phyloP scores from a whole-genome alignment of 2,113 vertebrate genomes.

The Albula glossodonta region DNA sequence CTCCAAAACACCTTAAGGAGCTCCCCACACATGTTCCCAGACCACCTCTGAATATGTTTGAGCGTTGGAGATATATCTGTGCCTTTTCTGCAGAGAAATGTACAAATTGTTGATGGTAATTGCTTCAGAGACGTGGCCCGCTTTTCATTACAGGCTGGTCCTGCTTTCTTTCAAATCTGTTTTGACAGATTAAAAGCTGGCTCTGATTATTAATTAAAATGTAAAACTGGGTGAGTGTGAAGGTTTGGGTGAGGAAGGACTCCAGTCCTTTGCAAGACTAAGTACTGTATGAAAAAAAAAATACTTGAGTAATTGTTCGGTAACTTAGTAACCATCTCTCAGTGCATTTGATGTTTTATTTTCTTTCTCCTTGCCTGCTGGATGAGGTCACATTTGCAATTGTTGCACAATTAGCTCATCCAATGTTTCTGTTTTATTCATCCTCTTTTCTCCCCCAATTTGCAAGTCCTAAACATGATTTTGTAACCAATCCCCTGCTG shows the following conservation, averaged over 20 bases:
- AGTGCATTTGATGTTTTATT: not conserved
- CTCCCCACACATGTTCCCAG: constrained; percentile 28
- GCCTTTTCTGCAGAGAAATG: constrained; percentile 23
- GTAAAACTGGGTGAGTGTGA: constrained; percentile 10
- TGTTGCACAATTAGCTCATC: no score
- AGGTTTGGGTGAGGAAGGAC: constrained; percentile 6
- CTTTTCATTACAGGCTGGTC: constrained; percentile 10
- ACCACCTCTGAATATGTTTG: constrained; percentile 31
- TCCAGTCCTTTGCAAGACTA: not conserved
- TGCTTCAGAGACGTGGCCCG: constrained; percentile 18
- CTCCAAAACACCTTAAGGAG: constrained; percentile 27
- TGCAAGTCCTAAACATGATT: not conserved
- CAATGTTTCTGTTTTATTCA: no score
- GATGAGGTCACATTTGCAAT: not conserved
- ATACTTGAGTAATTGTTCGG: not conserved
- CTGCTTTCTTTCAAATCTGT: constrained; percentile 30
- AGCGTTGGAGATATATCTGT: not conserved
- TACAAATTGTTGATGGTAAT: constrained; percentile 29
- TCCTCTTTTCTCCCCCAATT: not conserved
- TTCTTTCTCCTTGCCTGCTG: not conserved
- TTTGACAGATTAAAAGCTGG: constrained; percentile 43
- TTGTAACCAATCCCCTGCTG: not conserved
- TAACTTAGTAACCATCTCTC: not conserved
- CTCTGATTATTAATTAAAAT: constrained; percentile 19
- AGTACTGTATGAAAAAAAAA: not conserved